Evolutionary conservation across 2,888 invertebrate species (phyloP), one percentile per base, ranked within the genome.

Genomic region (Nudaria mundana): DNA sequence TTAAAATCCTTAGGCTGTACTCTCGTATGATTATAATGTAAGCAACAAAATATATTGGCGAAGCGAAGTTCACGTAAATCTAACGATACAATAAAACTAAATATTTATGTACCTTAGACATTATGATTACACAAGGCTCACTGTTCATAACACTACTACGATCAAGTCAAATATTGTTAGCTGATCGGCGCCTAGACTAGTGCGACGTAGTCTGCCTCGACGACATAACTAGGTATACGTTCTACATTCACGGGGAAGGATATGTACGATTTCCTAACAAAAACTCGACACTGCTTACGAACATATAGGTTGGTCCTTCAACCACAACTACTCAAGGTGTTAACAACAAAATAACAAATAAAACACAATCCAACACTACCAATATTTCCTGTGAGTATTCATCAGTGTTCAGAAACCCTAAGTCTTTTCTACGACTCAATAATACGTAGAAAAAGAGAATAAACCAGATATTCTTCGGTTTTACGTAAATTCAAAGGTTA

Each of bases 1-100:
- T 88, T 88, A 87, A 87, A 87, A 87, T 88, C 86, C 87, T 87
- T 87, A 87, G 87, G 87, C 87, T 87, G 87, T 86, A 87, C 87
- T 86, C 82, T 83, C 73, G 71, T 83, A 85, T 81, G 85, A 80
- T 85, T 85, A 85, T 79, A 84, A 86, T 79, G 81, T 85, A 87
- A 87, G 85, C 86, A 85, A 88, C 87, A 82, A 87, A 87, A 87
- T 85, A 86, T 80, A 81, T 87, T 82, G 87, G 84, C 88, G 80
- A 88, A 88, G 87, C 87, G 80, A 84, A 85, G 81, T 81, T 79
- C 78, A 82, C 84, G 71, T 86, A 84, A 85, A 77, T 85, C 87
- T 87, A 88, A 86, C 77, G 81, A 86, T 87, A 88, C 82, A 71
- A 80, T 84, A 83, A 60, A 88, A 87, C 87, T 87, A 86, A 87